Percentiles rank a stretch among this genome's conserved stretches.
Evolutionary conservation across 1,140 invertebrate genomes (phyloP).

Genomic region (Hyles vespertilio): DNA sequence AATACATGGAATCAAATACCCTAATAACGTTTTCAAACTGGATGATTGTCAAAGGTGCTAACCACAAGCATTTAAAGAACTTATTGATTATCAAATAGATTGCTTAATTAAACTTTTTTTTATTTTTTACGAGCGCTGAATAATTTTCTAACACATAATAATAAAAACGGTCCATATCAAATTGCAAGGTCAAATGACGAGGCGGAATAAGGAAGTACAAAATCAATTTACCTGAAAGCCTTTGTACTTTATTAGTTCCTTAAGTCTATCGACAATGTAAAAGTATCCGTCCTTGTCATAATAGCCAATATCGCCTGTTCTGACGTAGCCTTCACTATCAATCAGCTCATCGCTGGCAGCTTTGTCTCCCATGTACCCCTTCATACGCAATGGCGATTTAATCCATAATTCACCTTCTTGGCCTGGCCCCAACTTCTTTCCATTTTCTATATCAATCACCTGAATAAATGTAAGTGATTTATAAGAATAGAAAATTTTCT

Average conservation of each 20-base stretch:
- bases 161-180: not conserved
- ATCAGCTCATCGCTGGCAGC: constrained; percentile 80
- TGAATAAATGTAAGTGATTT: constrained; percentile 14
- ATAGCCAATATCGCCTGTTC: constrained; percentile 89
- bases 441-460: constrained; percentile 80
- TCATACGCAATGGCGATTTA: constrained; percentile 82
- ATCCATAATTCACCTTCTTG: constrained; percentile 83
- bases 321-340: constrained; percentile 84
- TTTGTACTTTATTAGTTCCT: constrained; percentile 90
- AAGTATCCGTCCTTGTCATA: constrained; percentile 83
- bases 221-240: constrained; percentile 80
- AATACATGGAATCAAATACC: too few species aligned
- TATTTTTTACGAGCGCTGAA: too few species aligned
- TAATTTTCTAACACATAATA: too few species aligned
- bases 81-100: too few species aligned
- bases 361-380: constrained; percentile 81
- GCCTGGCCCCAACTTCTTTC: constrained; percentile 77
- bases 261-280: constrained; percentile 85
- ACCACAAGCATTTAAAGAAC: too few species aligned
- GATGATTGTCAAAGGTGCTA: too few species aligned
- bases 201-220: not conserved
- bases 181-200: not conserved
- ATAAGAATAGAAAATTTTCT: too few species aligned
- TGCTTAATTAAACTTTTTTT: too few species aligned
- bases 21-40: too few species aligned